Base-by-base conservation (phyloP, 2,888 invertebrate species). In the Chelonus formosanus region DNA sequence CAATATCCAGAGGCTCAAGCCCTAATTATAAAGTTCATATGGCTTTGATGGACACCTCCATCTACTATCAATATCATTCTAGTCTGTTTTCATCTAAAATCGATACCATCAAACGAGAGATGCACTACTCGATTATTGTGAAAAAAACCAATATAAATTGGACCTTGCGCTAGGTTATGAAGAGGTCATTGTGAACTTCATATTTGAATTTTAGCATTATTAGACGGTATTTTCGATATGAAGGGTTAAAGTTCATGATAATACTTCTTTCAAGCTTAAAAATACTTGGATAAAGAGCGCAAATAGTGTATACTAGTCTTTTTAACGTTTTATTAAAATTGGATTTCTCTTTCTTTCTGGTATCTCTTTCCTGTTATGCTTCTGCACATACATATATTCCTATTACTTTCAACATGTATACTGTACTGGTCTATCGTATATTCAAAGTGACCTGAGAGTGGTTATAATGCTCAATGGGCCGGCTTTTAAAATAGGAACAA, bases 11-110 rank as follows among this genome's bases (percentile, higher is more conserved):
- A 68, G 67, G 63, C 69, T 68, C 62, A 65, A 70, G 72, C 67
- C 68, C 71, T 74, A 75, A 77, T 77, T 74, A 74, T 71, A 72
- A 76, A 76, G 72, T 76, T 73, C 69, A 64, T 65, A 60, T 55
- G 66, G 71, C 71, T 73, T 74, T 71, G 70, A 73, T 73, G 55
- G 58, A 68, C 68, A 65, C 56, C 67, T 68, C 67, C 67, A 67
- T 67, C 64, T 67, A 63, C 62, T 70, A 71, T 72, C 71, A 71
- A 71, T 71, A 67, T 70, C 71, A 71, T 71, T 67, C 64, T 44
- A 48, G 62, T 54, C 40, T 40, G 20, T 61, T 34, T 43, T 59
- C 47, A 61, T 52, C 50, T 3, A 54, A 32, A 53, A 65, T 58
- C 59, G 54, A 65, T 65, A 47, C 4, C 7, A 59, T 34, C 20